Evolutionary conservation across 2,797 vertebrate species (phyloP), one percentile per base, ranked within the genome.

Genomic region (Hirundo rustica): DNA sequence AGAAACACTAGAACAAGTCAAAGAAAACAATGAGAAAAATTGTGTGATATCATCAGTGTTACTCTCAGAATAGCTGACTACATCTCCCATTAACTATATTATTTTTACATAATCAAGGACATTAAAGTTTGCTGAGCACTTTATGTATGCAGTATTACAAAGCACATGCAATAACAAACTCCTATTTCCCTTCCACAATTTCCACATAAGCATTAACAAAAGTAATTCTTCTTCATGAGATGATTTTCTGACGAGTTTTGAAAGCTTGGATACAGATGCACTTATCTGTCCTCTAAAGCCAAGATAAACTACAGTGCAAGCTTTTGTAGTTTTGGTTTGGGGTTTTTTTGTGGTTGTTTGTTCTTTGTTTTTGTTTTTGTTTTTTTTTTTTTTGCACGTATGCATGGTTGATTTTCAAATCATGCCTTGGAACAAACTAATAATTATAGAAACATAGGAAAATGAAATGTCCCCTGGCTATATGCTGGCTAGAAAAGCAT

Each of bases 401-500:
- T 60, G 64, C 48, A 4, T 38, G 50, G 89, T 27, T 95, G 68
- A 72, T 81, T 97, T 92, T 73, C 45, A 93, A 83, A 93, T 76
- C 30, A 57, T 83, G 54, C 30, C 88, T 95, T 94, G 47, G 71
- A 96, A 94, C 15, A 93, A 85, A 85, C 75, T 57, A 42, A 88
- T 78, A 66, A 62, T 78, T 93, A 91, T 7, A 76, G 54, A 81
- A 91, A 80, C 60, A 74, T 3, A 79, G 26, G 75, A 68, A 68
- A 86, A 86, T 17, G 8, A 68, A 86, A 86, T 17, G 8, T 40
- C 48, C 55, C 11, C 53, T 78, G 1, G 91, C 92, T 66, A 74
- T 44, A 75, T 77, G 15, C 38, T 75, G 29, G 34, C 36, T 57
- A 29, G 38, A 91, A 95, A 88, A 73, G 4, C 20, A 29, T 23